Conservation (phyloP, 2,797 vertebrate species). For the Spheniscus humboldti region DNA sequence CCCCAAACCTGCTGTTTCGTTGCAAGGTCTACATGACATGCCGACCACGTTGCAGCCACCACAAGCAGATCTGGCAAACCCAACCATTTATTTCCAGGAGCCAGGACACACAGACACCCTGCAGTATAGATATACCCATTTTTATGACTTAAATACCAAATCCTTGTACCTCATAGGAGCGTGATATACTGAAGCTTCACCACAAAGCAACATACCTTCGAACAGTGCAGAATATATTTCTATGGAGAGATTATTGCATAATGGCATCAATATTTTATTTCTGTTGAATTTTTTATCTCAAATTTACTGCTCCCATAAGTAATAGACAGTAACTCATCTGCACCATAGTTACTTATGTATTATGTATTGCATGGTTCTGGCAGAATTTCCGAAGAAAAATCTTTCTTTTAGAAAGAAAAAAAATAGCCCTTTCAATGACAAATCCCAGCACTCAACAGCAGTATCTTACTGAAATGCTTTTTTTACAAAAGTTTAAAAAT, state of each 20-base stretch:
- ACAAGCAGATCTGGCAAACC: neutral
- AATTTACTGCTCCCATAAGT: constrained; percentile 65
- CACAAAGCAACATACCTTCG: neutral
- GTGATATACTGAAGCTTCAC: neutral
- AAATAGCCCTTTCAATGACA: constrained; percentile 12
- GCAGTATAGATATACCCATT: neutral
- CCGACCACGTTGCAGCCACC: neutral
- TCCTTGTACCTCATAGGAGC: neutral
- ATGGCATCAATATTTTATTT: constrained; percentile 72
- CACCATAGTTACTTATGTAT: constrained; percentile 42
- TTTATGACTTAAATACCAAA: neutral
- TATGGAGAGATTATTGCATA: constrained; percentile 37
- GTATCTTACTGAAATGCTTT: constrained; percentile 6
- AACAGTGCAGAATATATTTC: neutral
- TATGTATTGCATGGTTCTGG: constrained; percentile 31
- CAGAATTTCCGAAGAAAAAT: constrained; percentile 29
- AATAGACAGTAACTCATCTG: constrained; percentile 59
- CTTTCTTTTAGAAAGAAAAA: neutral
- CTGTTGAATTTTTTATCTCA: constrained; percentile 69
- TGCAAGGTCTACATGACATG: neutral
- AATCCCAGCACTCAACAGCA: constrained; percentile 10
- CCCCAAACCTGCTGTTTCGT: neutral
- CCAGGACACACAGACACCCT: neutral
- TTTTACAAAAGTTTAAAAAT: neutral
- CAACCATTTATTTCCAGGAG: neutral